phyloP scores from a whole-genome alignment of 2,113 vertebrate species.

The Eretmochelys imbricata region DNA sequence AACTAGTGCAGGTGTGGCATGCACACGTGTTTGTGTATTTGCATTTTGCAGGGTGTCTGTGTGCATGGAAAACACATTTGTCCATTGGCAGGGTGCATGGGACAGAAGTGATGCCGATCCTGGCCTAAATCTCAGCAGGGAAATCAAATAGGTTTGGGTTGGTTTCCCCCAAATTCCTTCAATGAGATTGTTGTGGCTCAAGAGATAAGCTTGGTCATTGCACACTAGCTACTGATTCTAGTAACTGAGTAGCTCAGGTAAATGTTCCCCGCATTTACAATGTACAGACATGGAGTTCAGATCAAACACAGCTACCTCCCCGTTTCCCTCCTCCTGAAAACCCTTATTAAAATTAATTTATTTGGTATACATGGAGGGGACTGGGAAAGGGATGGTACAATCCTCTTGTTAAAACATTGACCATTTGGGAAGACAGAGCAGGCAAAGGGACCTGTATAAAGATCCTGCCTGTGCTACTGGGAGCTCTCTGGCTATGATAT shows the following conservation, averaged over 20 bases:
- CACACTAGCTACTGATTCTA: not conserved
- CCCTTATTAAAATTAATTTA: not conserved
- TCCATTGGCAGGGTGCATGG: not conserved
- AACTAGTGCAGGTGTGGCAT: rapidly evolving
- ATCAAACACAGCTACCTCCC: not conserved
- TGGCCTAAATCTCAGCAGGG: not conserved
- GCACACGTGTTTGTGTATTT: not conserved
- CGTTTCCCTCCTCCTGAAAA: not conserved
- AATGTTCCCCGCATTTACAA: not conserved
- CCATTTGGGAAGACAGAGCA: not conserved
- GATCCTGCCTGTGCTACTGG: not conserved
- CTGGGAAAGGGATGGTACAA: not conserved
- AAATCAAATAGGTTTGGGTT: not conserved
- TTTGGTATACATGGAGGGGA: not conserved
- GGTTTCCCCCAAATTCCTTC: not conserved
- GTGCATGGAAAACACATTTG: not conserved
- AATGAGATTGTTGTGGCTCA: not conserved
- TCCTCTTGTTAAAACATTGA: not conserved
- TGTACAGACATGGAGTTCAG: not conserved
- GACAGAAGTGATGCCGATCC: not conserved
- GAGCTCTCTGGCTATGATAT: not conserved
- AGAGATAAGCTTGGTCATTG: not conserved
- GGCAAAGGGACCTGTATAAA: not conserved
- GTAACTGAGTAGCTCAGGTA: not conserved
- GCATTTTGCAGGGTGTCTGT: not conserved